A percentile compares a stretch with the other conserved stretches of the same genome.
Evolutionary conservation across 2,113 vertebrate species (phyloP).

Genomic region (Corydoras maculifer): DNA sequence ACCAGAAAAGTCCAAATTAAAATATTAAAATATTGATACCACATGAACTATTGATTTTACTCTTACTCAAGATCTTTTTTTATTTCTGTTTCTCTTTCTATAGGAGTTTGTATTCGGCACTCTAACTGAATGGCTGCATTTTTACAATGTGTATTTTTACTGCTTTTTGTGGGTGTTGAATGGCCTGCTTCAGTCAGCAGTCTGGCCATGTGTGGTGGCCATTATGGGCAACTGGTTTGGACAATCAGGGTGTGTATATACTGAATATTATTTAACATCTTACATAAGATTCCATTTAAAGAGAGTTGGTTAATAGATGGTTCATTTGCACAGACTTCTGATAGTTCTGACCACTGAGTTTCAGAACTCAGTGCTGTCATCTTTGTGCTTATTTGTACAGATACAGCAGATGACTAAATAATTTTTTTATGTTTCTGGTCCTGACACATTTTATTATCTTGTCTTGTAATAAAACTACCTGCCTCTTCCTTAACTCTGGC

Average conservation of each 20-base stretch:
- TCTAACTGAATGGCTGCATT: slow-evolving; percentile 84
- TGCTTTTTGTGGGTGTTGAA: slow-evolving; percentile 85
- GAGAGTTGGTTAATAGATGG: too few species aligned
- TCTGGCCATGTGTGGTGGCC: slow-evolving; percentile 95
- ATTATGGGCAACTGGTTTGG: slow-evolving; percentile 99
- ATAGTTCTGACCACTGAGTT: too few species aligned
- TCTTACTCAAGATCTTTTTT: neutral
- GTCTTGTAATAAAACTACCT: too few species aligned
- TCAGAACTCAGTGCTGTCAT: too few species aligned
- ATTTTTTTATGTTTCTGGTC: too few species aligned
- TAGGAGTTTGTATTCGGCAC: slow-evolving; percentile 77
- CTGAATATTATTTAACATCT: neutral
- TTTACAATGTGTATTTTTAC: slow-evolving; percentile 89
- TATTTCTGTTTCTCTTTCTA: neutral
- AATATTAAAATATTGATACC: neutral
- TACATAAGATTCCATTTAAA: too few species aligned
- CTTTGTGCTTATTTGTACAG: too few species aligned
- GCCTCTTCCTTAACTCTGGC: too few species aligned
- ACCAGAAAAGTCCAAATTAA: neutral
- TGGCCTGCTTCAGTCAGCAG: slow-evolving; percentile 89
- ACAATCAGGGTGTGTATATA: slow-evolving; percentile 76
- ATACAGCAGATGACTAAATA: too few species aligned
- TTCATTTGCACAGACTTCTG: too few species aligned
- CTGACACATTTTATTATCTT: too few species aligned
- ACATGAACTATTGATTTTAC: neutral